Conservation (phyloP, 2,113 vertebrate genomes). For the Melanostigma gelatinosum region DNA sequence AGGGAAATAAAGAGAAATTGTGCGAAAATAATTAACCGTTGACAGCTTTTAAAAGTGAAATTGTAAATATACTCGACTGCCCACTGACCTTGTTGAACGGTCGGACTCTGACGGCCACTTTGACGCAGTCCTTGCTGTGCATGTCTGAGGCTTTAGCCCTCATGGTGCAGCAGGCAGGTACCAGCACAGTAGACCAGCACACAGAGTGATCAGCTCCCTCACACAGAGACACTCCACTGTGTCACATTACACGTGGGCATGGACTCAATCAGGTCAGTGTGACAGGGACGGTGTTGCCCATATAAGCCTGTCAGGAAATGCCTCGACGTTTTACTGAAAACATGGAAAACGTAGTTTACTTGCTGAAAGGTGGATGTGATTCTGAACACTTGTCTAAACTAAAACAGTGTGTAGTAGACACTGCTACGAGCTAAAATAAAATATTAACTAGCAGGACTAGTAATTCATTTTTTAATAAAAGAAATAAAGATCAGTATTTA, state of each 20-base stretch:
- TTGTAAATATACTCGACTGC: not conserved
- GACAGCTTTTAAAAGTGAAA: not conserved
- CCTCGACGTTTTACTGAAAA: not conserved
- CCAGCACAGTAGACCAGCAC: not conserved
- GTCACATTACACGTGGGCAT: slow-evolving; percentile 52
- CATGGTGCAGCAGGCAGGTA: slow-evolving; percentile 46
- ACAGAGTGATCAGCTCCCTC: slow-evolving; percentile 33
- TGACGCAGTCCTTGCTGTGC: slow-evolving; percentile 83
- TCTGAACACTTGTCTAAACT: not conserved
- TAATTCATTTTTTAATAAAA: not conserved
- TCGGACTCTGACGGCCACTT: slow-evolving; percentile 85
- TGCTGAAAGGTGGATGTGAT: not conserved
- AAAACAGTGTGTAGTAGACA: not conserved
- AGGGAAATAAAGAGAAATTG: not conserved
- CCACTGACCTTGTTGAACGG: slow-evolving; percentile 88
- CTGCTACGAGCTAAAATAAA: not conserved
- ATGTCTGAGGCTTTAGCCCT: slow-evolving; percentile 64
- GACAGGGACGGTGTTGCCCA: not conserved
- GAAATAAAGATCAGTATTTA: not conserved
- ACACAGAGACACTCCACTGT: slow-evolving; percentile 10
- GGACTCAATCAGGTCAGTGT: not conserved
- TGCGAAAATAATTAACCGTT: not conserved
- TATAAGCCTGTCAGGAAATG: not conserved
- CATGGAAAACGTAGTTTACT: not conserved
- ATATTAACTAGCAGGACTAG: not conserved